Evolutionary conservation across 2,797 vertebrate species (phyloP), one percentile per base, ranked within the genome.

Genomic region (Leptoclinus maculatus): DNA sequence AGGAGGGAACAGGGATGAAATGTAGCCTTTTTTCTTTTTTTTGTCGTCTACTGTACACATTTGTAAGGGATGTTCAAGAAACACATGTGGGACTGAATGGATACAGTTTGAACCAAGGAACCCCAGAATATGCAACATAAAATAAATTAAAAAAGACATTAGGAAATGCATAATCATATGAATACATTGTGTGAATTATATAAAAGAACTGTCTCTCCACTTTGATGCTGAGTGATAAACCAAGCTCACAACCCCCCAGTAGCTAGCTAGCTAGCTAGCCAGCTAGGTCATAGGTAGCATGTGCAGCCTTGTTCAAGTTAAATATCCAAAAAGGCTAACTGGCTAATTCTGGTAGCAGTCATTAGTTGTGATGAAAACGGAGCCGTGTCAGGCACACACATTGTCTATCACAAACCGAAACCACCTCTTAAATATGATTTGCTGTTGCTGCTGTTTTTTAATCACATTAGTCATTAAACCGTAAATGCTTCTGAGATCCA

Each of bases 381-480:
- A 34, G 34, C 32, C 32, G 34, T 36, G 34, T 78, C 74, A 82
- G 29, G 54, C 43, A 39, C n/a, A 41, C 11, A 49, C 38, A 39
- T 41, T 34, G 27, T 56, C 32, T 4, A 29, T 64, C 68, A 43
- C 41, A 49, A 54, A 53, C 10, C 32, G 54, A 27, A 72, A 21
- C 47, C 21, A 41, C 36, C 29, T 82, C 45, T 73, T 47, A 19
- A 21, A 64, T 41, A 56, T 72, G 69, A 80, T 76, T 64, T 81
- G 27, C 29, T 75, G 69, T 65, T 16, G 21, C 38, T 57, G 43
- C 25, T 49, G 43, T 65, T 70, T 11, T 64, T 64, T 83, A 34
- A 74, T 66, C 65, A 54, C 45, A 72, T 62, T 32, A 65, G 60
- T 75, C 58, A 82, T 58, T 66, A 74, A 82, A 80, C 43, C 65